phyloP scores from a whole-genome alignment of 2,113 vertebrate genomes.

The Geococcyx californianus region DNA sequence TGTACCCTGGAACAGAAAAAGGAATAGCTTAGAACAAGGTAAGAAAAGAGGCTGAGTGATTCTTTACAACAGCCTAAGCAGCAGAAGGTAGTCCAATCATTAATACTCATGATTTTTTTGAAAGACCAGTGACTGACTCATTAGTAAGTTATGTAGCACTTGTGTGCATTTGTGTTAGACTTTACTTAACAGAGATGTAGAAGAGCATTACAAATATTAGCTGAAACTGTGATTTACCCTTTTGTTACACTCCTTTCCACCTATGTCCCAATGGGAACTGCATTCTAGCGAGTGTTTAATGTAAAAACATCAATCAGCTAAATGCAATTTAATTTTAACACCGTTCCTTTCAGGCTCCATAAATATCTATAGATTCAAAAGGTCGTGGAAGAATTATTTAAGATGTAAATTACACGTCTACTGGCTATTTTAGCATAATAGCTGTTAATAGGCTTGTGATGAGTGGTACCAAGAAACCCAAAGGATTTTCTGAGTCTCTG shows the following conservation, averaged over 20 bases:
- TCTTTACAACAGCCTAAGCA: conserved; percentile 37
- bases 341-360: neutral
- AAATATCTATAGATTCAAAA: conserved; percentile 4
- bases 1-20: neutral
- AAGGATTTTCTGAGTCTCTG: neutral
- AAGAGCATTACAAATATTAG: neutral
- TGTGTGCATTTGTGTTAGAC: neutral
- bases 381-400: conserved; percentile 12
- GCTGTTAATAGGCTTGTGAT: neutral
- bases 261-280: neutral
- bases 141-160: neutral
- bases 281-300: neutral
- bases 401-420: neutral
- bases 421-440: neutral
- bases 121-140: conserved; percentile 18
- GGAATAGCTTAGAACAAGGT: neutral
- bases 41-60: conserved; percentile 47
- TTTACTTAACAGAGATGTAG: neutral
- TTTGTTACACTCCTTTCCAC: neutral
- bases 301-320: conserved; percentile 1
- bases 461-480: neutral
- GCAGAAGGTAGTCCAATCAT: conserved; percentile 41
- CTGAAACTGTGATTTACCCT: neutral
- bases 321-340: conserved; percentile 50
- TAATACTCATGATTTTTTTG: conserved; percentile 7